Base-by-base conservation (phyloP, 2,888 invertebrate species). In the Xestia c-nigrum region DNA sequence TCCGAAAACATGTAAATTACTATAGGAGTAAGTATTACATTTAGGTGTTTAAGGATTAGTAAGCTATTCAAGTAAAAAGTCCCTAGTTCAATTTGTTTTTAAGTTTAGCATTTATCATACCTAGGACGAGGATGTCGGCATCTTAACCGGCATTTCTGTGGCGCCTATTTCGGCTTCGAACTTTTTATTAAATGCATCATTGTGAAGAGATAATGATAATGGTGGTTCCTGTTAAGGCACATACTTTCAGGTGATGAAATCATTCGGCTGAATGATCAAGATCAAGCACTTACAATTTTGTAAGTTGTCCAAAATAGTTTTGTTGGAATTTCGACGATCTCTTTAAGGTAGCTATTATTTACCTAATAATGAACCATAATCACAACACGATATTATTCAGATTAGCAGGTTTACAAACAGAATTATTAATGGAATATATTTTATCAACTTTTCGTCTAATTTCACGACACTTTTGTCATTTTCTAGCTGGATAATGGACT, bases 361-460 rank as follows among this genome's bases (percentile, higher is more conserved):
- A 67, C 38, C 9, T 38, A 52, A 61, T 80, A 82, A 83, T 85
- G 63, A 72, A 78, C 43, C 40, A 19, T 69, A 64, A 73, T 72
- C 61, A 82, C 65, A 72, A 74, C 70, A 59, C 10, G 72, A 59
- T 72, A 74, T 71, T 74, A 78, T 70, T 59, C 9, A 69, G n/a
- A 66, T 73, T 50, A 72, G 55, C 72, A 83, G 40, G 78, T 85
- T 78, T 76, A 61, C 67, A 71, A 59, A 47, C 64, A 68, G 43
- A 69, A 69, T 66, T 85, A 74, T 85, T 72, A 74, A 64, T 57
- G 0, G n/a, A 73, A 72, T 72, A 74, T 78, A 82, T 78, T 83
- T 85, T 78, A 84, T 82, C 83, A 84, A 84, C 69, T 85, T 82
- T 84, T 84, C 83, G 85, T 85, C 85, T 85, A 78, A 84, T 85